Percentiles rank a stretch among this genome's conserved stretches.
These are phyloP conservation scores for Ceryle rudis DNA, from an alignment of 2,797 vertebrate species.

Conservation along the genomic window DNA sequence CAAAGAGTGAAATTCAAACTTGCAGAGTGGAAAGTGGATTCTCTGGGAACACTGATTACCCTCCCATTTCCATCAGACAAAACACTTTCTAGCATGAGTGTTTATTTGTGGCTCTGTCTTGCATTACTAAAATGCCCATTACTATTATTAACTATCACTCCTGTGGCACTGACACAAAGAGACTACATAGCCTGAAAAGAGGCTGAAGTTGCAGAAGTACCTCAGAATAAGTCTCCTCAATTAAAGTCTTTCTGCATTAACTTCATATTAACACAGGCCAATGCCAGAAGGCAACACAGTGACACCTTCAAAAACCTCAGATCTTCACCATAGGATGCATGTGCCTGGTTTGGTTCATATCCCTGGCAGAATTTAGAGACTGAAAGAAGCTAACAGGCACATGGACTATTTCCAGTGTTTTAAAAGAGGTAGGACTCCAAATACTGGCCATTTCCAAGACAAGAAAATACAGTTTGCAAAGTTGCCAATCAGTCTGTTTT, in stretches of 20 bases:
- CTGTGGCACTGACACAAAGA: background rate
- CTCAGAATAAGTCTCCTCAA: background rate
- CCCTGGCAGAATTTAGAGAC: background rate
- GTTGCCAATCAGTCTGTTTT: background rate
- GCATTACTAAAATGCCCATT: background rate
- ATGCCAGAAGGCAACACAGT: background rate
- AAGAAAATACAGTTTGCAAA: background rate
- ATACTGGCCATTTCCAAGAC: background rate
- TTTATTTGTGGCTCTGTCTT: background rate
- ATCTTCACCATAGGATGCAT: background rate
- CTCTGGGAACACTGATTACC: background rate
- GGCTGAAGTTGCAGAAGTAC: background rate
- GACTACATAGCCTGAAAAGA: background rate
- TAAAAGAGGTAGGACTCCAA: background rate
- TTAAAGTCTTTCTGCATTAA: background rate
- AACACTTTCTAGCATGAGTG: background rate
- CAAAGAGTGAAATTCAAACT: constrained; percentile 1
- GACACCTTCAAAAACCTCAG: background rate
- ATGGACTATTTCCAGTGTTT: background rate
- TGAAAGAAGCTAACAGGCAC: background rate
- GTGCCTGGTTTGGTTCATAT: background rate
- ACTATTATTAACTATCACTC: background rate
- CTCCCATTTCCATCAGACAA: background rate
- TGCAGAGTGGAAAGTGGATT: background rate
- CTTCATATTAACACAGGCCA: background rate